Base-by-base conservation (phyloP, 2,113 vertebrate genomes). In the Prolemur simus region DNA sequence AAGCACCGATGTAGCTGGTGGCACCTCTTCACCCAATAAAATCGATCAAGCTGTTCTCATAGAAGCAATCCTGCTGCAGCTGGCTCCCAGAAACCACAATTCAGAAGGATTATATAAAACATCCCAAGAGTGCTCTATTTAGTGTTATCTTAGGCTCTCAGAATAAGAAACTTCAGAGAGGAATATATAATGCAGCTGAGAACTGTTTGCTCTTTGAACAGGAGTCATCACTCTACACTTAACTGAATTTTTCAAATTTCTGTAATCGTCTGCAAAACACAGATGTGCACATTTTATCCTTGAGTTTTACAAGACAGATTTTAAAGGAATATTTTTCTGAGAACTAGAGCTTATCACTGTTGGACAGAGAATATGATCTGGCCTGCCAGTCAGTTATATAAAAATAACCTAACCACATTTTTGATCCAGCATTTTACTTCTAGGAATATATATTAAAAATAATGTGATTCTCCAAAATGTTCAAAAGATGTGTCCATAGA, bases 231-330 rank as follows among this genome's bases (percentile, higher is more conserved):
- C 20, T 89, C 94, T 88, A 86, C 58, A 95, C 47, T 94, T 76
- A 90, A 68, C 49, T 76, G 10, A 94, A 54, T 64, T 94, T 97
- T 89, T 87, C 64, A 78, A 84, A 87, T 83, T 96, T 6, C 52
- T 97, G 42, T 64, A 77, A 52, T 96, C 1, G 4, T 56, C 17
- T 66, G 29, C 42, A 95, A 97, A 95, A 93, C 7, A 92, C 10
- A 85, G 29, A 82, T 8, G 7, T 91, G 42, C 7, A 88, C 6
- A 92, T 92, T 96, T 97, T 94, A 94, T 39, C 27, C 73, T 34
- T 94, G 34, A 87, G 73, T 91, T 96, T 96, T 83, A 74, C 8
- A 91, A 39, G n/a, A 94, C 32, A 92, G 45, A 89, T 89, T 87
- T 71, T 94, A 95, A 92, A 39, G 58, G 11, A 87, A 52, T 91